Conservation (phyloP, 2,113 vertebrate genomes). For the Nibea albiflora region DNA sequence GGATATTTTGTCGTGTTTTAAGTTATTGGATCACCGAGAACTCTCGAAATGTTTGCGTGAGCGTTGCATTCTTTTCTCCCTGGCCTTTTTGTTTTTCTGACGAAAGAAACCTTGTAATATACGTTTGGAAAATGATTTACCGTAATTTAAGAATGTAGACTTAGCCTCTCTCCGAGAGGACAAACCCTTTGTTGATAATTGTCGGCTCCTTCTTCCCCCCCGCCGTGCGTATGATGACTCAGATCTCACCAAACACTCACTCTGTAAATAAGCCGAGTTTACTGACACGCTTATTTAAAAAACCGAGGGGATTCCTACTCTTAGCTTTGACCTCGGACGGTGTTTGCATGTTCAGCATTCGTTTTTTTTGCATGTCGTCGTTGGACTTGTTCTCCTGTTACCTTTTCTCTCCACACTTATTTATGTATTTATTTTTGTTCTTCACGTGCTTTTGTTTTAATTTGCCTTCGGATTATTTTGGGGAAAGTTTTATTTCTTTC, state of each 20-base stretch:
- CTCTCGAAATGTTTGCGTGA: constrained; percentile 76
- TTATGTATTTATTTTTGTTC: constrained; percentile 53
- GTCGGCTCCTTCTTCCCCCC: constrained; percentile 79
- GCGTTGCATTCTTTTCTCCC: constrained; percentile 76
- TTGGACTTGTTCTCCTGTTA: constrained; percentile 80
- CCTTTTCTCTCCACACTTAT: constrained; percentile 67
- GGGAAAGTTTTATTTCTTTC: neutral
- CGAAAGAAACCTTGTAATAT: constrained; percentile 84
- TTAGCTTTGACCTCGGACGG: constrained; percentile 87
- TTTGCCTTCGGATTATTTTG: constrained; percentile 37
- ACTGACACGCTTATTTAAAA: constrained; percentile 83
- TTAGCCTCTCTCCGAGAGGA: constrained; percentile 88
- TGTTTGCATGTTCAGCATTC: constrained; percentile 91
- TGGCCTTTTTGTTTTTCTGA: constrained; percentile 62
- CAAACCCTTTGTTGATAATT: constrained; percentile 86
- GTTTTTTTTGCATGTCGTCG: constrained; percentile 87
- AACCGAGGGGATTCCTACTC: constrained; percentile 81
- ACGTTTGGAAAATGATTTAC: constrained; percentile 85
- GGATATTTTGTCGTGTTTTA: constrained; percentile 81
- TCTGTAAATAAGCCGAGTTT: constrained; percentile 91
- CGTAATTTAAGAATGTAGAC: constrained; percentile 94
- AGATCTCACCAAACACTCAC: constrained; percentile 78
- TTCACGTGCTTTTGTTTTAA: constrained; percentile 42
- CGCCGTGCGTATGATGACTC: constrained; percentile 80
- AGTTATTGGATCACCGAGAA: constrained; percentile 77